A percentile compares a stretch with the other conserved stretches of the same genome.
phyloP scores from a whole-genome alignment of 2,113 vertebrate species.

The Scopus umbretta region DNA sequence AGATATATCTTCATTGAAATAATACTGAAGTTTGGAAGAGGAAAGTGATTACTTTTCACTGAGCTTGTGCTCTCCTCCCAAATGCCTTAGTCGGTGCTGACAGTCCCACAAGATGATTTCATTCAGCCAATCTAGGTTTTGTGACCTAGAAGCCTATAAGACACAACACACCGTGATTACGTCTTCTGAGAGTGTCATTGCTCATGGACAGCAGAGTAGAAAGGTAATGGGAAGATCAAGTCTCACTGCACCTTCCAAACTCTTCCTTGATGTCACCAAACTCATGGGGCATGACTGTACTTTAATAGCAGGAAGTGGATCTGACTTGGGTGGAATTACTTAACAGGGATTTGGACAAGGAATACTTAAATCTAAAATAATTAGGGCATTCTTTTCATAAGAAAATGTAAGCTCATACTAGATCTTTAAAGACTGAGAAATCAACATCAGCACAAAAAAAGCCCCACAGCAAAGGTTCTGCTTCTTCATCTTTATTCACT shows the following conservation, averaged over 20 bases:
- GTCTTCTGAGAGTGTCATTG: background rate
- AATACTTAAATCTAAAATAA: background rate
- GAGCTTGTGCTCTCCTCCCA: background rate
- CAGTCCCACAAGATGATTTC: background rate
- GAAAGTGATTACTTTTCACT: background rate
- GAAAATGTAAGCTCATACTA: background rate
- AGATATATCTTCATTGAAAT: background rate
- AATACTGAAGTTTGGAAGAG: background rate
- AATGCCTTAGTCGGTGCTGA: background rate
- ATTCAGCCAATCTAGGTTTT: rapidly evolving
- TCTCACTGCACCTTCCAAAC: background rate
- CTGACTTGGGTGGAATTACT: background rate
- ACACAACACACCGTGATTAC: background rate
- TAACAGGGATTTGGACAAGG: background rate
- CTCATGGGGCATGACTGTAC: rapidly evolving
- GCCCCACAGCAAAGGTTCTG: background rate
- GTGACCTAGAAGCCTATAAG: background rate
- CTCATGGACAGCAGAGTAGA: background rate
- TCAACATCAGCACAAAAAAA: background rate
- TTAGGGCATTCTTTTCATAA: background rate
- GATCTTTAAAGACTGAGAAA: background rate
- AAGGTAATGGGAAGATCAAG: rapidly evolving
- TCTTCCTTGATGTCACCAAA: background rate
- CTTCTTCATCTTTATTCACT: background rate
- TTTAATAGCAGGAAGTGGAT: rapidly evolving